Conservation (phyloP, 2,797 vertebrate genomes). For the Tamandua tetradactyla region DNA sequence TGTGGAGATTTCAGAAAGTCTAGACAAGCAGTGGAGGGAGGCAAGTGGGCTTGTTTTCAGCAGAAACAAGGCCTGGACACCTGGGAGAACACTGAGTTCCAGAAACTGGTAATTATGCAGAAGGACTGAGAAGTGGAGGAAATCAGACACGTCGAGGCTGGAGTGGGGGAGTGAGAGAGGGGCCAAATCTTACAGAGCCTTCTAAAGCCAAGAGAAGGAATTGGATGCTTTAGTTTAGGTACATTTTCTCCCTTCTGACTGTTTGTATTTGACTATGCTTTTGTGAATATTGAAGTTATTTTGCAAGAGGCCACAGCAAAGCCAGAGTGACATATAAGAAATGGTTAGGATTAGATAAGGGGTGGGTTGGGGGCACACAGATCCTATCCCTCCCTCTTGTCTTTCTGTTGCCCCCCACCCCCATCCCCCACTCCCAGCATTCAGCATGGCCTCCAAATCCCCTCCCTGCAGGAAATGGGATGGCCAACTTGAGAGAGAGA, state of each 20-base stretch:
- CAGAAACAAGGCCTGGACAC: not conserved
- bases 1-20: not conserved
- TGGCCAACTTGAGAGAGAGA: not conserved
- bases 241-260: not conserved
- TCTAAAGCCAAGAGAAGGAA: not conserved
- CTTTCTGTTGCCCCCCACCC: not conserved
- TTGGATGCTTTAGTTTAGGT: not conserved
- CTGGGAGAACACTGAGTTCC: not conserved
- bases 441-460: not conserved
- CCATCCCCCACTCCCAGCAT: not conserved
- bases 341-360: not conserved
- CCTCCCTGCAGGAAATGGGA: not conserved
- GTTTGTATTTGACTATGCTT: not conserved
- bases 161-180: not conserved
- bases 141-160: not conserved
- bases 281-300: not conserved
- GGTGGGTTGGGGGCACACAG: not conserved
- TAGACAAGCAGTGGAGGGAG: not conserved
- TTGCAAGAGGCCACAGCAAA: not conserved
- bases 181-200: not conserved
- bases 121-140: not conserved
- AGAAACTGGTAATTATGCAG: not conserved
- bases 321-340: not conserved
- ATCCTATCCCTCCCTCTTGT: not conserved
- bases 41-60: not conserved